phyloP scores from a whole-genome alignment of 2,888 invertebrate species.

The Tanaodytes sp. region DNA sequence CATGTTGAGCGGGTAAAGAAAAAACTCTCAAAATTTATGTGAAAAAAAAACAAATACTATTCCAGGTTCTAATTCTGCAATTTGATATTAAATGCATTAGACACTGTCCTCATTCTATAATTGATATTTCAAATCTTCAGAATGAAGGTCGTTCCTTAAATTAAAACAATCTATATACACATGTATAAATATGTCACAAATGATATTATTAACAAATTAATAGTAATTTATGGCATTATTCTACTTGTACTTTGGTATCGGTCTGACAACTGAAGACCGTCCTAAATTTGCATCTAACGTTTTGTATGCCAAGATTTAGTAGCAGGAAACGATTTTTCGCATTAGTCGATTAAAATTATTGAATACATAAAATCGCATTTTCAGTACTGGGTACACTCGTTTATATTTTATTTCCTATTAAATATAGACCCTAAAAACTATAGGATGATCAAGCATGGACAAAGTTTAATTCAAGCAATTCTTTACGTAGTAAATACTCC shows the following conservation, averaged over 20 bases:
- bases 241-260: slow-evolving; percentile 62
- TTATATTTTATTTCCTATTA: slow-evolving; percentile 37
- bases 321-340: slow-evolving; percentile 27
- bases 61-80: background rate
- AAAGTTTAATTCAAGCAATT: slow-evolving; percentile 21
- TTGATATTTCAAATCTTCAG: slow-evolving; percentile 35
- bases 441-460: slow-evolving; percentile 41
- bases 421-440: slow-evolving; percentile 32
- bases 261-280: slow-evolving; percentile 52
- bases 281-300: slow-evolving; percentile 40
- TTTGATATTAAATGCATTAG: slow-evolving; percentile 28
- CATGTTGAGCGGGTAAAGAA: background rate
- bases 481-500: too few relatives aligned
- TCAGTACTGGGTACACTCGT: slow-evolving; percentile 31
- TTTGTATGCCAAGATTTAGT: slow-evolving; percentile 19
- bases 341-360: slow-evolving; percentile 37
- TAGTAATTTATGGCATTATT: slow-evolving; percentile 59
- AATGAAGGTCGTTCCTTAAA: slow-evolving; percentile 49
- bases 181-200: slow-evolving; percentile 59
- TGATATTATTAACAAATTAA: slow-evolving; percentile 56
- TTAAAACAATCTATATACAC: slow-evolving; percentile 58
- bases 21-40: too few relatives aligned
- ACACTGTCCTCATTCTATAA: slow-evolving; percentile 34
- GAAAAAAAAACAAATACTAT: too few relatives aligned
- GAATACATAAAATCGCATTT: slow-evolving; percentile 42